A percentile compares a stretch with the other conserved stretches of the same genome.
phyloP scores from a whole-genome alignment of 2,797 vertebrate species.

The Acanthiza pusilla region DNA sequence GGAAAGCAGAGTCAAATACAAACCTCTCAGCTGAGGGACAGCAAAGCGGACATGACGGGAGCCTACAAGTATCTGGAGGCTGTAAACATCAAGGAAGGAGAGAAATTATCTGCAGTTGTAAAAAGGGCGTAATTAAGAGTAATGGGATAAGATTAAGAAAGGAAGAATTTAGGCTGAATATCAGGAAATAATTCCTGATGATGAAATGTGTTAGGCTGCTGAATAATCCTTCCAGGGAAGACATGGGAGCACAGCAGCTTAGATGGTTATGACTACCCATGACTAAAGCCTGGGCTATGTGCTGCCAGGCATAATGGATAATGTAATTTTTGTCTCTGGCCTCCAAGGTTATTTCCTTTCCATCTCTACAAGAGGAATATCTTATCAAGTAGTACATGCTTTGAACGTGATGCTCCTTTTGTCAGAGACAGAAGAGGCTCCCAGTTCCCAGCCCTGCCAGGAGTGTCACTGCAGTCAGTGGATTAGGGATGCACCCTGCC shows the following conservation, averaged over 20 bases:
- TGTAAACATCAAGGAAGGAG: conserved; percentile 11
- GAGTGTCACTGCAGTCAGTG: neutral
- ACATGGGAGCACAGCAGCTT: neutral
- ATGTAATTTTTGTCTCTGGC: neutral
- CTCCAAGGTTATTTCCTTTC: conserved; percentile 27
- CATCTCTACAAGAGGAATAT: neutral
- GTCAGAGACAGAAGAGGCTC: neutral
- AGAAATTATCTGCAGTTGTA: neutral
- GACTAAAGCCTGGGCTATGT: conserved; percentile 31
- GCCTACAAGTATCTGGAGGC: neutral
- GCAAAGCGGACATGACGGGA: neutral
- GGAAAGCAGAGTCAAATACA: neutral
- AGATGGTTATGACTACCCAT: neutral
- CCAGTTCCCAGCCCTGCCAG: neutral
- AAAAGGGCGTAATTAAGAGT: neutral
- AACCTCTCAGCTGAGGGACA: neutral
- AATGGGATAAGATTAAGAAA: conserved; percentile 36
- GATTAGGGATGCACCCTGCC: neutral
- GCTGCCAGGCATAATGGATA: neutral
- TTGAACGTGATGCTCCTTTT: neutral
- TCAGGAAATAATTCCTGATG: conserved; percentile 4
- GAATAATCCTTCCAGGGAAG: conserved; percentile 26
- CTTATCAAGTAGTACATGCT: neutral
- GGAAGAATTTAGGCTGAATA: neutral
- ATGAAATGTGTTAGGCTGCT: neutral